A percentile compares a stretch with the other conserved stretches of the same genome.
Evolutionary conservation across 2,888 invertebrate species (phyloP).

Genomic region (Sphecodes monilicornis): DNA sequence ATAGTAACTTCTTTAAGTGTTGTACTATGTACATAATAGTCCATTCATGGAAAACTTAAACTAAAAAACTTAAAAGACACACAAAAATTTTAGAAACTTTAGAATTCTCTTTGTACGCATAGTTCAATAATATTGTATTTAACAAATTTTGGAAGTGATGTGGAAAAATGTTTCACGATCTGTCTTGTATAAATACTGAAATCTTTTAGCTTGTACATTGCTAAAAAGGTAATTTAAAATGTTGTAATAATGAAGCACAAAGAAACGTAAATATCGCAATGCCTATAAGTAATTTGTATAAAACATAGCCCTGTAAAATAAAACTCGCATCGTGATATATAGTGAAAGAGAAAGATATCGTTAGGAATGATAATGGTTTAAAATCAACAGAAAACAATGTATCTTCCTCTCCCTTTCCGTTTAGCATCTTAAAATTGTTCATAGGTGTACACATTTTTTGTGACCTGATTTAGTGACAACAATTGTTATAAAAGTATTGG

Average conservation of each 20-base stretch:
- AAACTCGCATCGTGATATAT: slow-evolving; percentile 65
- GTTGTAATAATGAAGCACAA: slow-evolving; percentile 57
- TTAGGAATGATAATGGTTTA: slow-evolving; percentile 48
- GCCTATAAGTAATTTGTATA: slow-evolving; percentile 79
- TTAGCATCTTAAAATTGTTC: slow-evolving; percentile 48
- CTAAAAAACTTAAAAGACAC: slow-evolving; percentile 39
- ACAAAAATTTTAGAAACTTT: slow-evolving; percentile 46
- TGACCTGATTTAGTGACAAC: slow-evolving; percentile 79
- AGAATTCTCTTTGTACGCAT: slow-evolving; percentile 66
- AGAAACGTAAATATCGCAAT: slow-evolving; percentile 70
- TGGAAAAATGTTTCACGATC: slow-evolving; percentile 38
- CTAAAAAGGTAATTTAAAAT: slow-evolving; percentile 55
- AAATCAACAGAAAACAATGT: slow-evolving; percentile 55
- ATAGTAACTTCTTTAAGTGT: slow-evolving; percentile 48
- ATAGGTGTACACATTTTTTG: slow-evolving; percentile 74
- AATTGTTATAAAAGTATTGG: slow-evolving; percentile 67
- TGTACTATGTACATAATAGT: slow-evolving; percentile 61
- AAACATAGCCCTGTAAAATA: slow-evolving; percentile 75
- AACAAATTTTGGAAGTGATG: slow-evolving; percentile 43
- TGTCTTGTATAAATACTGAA: slow-evolving; percentile 67
- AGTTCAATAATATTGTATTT: slow-evolving; percentile 42
- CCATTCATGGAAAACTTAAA: slow-evolving; percentile 40
- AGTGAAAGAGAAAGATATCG: slow-evolving; percentile 55
- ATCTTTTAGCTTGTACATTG: slow-evolving; percentile 71
- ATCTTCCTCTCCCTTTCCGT: slow-evolving; percentile 37